phyloP scores from a whole-genome alignment of 2,888 invertebrate species.

The Lochmaea capreae region DNA sequence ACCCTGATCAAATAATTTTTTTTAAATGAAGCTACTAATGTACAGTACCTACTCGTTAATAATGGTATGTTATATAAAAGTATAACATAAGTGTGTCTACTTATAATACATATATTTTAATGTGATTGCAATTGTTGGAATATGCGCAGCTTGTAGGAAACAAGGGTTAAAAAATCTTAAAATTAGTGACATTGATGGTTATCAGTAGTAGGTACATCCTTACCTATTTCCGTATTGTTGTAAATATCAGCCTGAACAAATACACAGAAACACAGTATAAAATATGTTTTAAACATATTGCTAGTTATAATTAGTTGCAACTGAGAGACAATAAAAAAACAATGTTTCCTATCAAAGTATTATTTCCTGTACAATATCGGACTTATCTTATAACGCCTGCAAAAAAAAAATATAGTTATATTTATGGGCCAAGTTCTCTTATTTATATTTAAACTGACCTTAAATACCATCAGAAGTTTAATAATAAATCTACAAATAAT shows the following conservation, averaged over 20 bases:
- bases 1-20: too few relatives aligned
- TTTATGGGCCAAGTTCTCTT: slow-evolving; percentile 8
- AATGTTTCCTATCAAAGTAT: background rate
- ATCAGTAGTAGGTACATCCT: too few relatives aligned
- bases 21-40: too few relatives aligned
- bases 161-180: too few relatives aligned
- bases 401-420: background rate
- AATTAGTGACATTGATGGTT: too few relatives aligned
- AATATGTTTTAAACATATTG: slow-evolving; percentile 17
- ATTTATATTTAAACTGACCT: background rate
- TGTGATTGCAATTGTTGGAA: too few relatives aligned
- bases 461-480: background rate
- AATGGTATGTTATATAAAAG: too few relatives aligned
- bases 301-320: background rate
- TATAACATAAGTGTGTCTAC: too few relatives aligned
- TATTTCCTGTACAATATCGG: slow-evolving; percentile 6
- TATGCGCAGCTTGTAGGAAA: too few relatives aligned
- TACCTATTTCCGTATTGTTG: slow-evolving; percentile 47
- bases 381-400: slow-evolving; percentile 1
- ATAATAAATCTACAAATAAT: background rate
- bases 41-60: too few relatives aligned
- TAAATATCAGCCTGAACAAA: slow-evolving; percentile 35
- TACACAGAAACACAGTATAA: slow-evolving; percentile 9
- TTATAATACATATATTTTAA: too few relatives aligned
- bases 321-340: slow-evolving; percentile 1